These are phyloP conservation scores for Lithophane leautieri DNA, from an alignment of 2,888 invertebrate species.

Conservation along the genomic window DNA sequence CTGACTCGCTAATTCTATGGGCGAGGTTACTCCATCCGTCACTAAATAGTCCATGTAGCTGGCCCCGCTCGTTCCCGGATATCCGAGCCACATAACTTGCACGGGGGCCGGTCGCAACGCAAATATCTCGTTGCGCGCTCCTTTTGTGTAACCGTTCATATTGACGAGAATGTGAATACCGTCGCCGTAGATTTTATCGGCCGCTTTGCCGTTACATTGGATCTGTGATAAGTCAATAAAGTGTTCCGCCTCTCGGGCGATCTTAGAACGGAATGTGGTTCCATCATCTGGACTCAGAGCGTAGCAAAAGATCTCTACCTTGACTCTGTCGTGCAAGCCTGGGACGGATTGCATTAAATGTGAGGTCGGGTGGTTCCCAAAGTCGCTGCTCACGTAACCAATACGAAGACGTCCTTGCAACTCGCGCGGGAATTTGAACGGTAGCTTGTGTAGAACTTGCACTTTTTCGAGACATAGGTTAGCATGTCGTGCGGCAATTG, in stretches of 20 bases:
- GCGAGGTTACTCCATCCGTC: slow-evolving; percentile 98
- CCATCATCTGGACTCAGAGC: slow-evolving; percentile 99
- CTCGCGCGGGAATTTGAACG: slow-evolving; percentile 95
- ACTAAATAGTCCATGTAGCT: slow-evolving; percentile 99
- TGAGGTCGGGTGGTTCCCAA: slow-evolving; percentile 99
- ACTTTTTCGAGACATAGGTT: slow-evolving; percentile 99
- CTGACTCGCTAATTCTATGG: slow-evolving; percentile 96
- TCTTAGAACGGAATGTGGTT: slow-evolving; percentile 99
- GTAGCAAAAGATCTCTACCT: slow-evolving; percentile 98
- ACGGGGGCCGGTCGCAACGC: slow-evolving; percentile 98
- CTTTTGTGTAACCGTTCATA: slow-evolving; percentile 99
- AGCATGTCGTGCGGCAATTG: slow-evolving; percentile 99
- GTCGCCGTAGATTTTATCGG: slow-evolving; percentile 98
- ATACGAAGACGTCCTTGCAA: slow-evolving; percentile 94
- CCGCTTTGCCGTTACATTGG: slow-evolving; percentile 99
- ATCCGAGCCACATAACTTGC: slow-evolving; percentile 99
- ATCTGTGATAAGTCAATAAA: slow-evolving; percentile 98
- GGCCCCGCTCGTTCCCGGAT: slow-evolving; percentile 99
- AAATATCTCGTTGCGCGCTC: slow-evolving; percentile 99
- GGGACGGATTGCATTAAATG: slow-evolving; percentile 99
- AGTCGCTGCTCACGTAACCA: slow-evolving; percentile 99
- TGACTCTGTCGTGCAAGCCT: slow-evolving; percentile 95
- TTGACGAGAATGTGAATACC: slow-evolving; percentile 99
- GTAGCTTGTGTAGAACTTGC: slow-evolving; percentile 97
- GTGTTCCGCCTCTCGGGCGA: slow-evolving; percentile 98